Evolutionary conservation across 2,888 invertebrate genomes (phyloP).

Genomic region (Pristionchus entomophagus): DNA sequence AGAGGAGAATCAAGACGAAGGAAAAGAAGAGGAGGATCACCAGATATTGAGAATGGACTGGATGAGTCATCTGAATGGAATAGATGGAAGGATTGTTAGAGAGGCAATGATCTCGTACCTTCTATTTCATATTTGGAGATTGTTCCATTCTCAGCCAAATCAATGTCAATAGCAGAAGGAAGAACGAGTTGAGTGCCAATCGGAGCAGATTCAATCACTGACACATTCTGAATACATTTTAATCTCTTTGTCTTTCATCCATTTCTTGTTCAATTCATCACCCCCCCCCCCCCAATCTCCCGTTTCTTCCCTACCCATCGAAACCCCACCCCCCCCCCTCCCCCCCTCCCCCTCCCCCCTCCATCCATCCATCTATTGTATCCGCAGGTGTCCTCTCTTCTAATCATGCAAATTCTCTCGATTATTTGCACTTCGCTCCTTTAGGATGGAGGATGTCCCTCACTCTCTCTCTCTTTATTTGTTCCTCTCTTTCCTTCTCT

Average conservation of each 20-base stretch:
- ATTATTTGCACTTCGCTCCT: background rate
- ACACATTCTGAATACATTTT: background rate
- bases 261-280: background rate
- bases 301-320: background rate
- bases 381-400: conserved; percentile 25
- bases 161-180: conserved; percentile 41
- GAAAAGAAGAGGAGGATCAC: conserved; percentile 42
- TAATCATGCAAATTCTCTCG: background rate
- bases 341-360: background rate
- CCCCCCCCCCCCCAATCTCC: background rate
- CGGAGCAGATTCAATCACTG: conserved; percentile 3
- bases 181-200: conserved; percentile 14
- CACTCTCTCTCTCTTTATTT: background rate
- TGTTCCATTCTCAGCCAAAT: conserved; percentile 38
- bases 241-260: background rate
- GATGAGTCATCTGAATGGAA: background rate
- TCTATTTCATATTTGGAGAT: conserved; percentile 28
- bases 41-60: conserved; percentile 14
- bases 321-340: background rate
- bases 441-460: background rate
- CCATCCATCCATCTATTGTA: background rate
- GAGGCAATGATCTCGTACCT: background rate
- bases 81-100: background rate
- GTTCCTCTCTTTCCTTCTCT: background rate
- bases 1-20: background rate